Conservation (phyloP, 2,797 vertebrate species). For the Intellagama lesueurii region DNA sequence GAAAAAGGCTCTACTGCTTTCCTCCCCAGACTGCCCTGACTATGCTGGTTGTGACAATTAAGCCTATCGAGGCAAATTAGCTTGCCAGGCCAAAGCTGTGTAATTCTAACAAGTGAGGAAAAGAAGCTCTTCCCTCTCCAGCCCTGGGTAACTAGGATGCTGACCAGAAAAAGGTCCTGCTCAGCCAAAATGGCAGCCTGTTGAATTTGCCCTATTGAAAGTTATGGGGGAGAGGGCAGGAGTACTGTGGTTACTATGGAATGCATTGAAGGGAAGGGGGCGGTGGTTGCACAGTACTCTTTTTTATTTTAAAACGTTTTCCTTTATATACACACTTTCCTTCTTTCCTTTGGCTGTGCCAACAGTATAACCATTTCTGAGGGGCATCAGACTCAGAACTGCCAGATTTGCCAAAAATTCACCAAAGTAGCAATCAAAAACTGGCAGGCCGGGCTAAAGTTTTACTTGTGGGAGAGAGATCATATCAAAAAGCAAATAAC, state of each 20-base stretch:
- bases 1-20: too few species aligned
- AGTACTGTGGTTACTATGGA: neutral
- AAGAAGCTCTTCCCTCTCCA: neutral
- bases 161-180: neutral
- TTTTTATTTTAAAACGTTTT: neutral
- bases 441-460: too few species aligned
- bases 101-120: neutral
- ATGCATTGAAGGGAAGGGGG: neutral
- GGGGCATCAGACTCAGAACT: too few species aligned
- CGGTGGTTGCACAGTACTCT: neutral
- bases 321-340: neutral
- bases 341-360: neutral
- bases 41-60: too few species aligned
- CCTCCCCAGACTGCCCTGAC: neutral
- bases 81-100: neutral
- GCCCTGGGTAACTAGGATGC: too few species aligned
- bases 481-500: too few species aligned
- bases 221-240: neutral
- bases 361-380: neutral
- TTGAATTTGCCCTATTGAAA: neutral
- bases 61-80: neutral
- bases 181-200: neutral
- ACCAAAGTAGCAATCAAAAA: too few species aligned
- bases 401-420: too few species aligned
- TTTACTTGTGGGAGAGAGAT: too few species aligned